phyloP scores from a whole-genome alignment of 2,888 invertebrate genomes.

The Drosophila leonis region DNA sequence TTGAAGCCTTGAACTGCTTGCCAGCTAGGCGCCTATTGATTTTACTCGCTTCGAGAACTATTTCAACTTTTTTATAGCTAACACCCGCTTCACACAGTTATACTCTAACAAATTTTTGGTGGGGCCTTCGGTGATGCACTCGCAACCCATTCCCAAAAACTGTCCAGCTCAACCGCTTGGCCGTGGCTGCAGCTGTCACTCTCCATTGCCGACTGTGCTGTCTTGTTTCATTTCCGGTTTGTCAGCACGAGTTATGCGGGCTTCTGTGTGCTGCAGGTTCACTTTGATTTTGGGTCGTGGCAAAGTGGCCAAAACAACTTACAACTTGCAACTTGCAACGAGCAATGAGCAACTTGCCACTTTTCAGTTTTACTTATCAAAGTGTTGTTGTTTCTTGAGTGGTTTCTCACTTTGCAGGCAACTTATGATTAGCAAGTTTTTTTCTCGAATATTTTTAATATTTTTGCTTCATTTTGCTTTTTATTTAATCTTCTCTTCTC shows the following conservation, averaged over 20 bases:
- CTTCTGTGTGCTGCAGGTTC: constrained; percentile 12
- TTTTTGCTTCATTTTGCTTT: not conserved
- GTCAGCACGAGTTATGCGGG: constrained; percentile 40
- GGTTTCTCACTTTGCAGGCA: constrained; percentile 8
- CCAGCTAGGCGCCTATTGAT: constrained; percentile 42
- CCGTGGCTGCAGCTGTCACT: constrained; percentile 50
- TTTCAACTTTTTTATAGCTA: constrained; percentile 25
- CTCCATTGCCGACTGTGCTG: constrained; percentile 26
- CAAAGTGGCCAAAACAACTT: constrained; percentile 21
- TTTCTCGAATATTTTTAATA: constrained; percentile 2
- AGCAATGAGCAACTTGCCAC: constrained; percentile 14
- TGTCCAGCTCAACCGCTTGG: constrained; percentile 25
- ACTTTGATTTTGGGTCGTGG: constrained; percentile 8
- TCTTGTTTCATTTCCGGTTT: constrained; percentile 60
- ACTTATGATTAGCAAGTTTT: constrained; percentile 45
- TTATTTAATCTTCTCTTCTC: constrained; percentile 7
- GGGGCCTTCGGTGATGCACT: not conserved
- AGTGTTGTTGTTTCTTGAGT: not conserved
- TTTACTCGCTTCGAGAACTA: constrained; percentile 37
- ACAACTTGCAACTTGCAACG: not conserved
- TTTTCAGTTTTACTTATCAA: constrained; percentile 32
- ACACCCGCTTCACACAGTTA: constrained; percentile 1
- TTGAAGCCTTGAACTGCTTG: constrained; percentile 41
- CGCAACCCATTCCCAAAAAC: not conserved
- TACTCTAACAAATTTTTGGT: not conserved